Evolutionary conservation across 2,888 invertebrate species (phyloP), one percentile per base, ranked within the genome.

Genomic region (Zeuzera pyrina): DNA sequence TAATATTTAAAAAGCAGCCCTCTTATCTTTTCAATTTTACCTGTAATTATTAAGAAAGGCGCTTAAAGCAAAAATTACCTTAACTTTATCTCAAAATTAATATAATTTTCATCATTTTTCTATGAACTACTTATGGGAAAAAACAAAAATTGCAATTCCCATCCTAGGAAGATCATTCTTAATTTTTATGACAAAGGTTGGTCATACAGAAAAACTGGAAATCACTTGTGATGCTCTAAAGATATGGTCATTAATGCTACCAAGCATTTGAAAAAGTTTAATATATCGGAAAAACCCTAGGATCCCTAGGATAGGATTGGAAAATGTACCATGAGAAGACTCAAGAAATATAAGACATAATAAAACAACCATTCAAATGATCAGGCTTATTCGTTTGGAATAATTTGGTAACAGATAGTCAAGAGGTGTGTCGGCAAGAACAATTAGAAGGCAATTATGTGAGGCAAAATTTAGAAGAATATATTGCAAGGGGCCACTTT

Each of bases 171-270:
- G 12, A 27, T n/a, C n/a, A n/a, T n/a, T n/a, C n/a, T n/a, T n/a
- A n/a, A n/a, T n/a, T n/a, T n/a, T n/a, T n/a, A n/a, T n/a, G n/a
- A n/a, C n/a, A n/a, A n/a, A n/a, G n/a, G n/a, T n/a, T n/a, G 31
- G 31, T 25, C 31, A 11, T 31, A 31, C 31, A 25, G 26, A 11
- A 31, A 31, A 31, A n/a, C n/a, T n/a, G n/a, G n/a, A n/a, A n/a
- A n/a, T n/a, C n/a, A n/a, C n/a, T n/a, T n/a, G n/a, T n/a, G n/a
- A n/a, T n/a, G n/a, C n/a, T n/a, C n/a, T n/a, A n/a, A n/a, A n/a
- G n/a, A n/a, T n/a, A n/a, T n/a, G n/a, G 19, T 10, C 23, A 29
- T 28, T 21, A 28, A 33, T 7, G 29, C 32, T 21, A 14, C 29
- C 3, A 2, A 11, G n/a, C 23, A 29, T 23, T 28, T 29, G 8